Evolutionary conservation across 2,888 invertebrate species (phyloP).

Genomic region (Ptychoptera contaminata): DNA sequence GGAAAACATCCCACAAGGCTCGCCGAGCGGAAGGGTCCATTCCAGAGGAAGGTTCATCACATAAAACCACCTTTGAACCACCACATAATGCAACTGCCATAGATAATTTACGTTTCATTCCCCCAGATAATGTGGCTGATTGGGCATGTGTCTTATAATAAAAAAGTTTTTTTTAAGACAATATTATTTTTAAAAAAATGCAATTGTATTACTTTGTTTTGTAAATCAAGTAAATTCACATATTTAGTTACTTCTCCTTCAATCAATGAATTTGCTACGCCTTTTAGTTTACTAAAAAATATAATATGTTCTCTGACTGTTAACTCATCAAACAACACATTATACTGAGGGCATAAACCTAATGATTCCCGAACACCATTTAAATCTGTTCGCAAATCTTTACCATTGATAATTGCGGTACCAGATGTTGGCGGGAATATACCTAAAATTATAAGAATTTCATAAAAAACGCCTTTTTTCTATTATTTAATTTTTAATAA

Average conservation of each 20-base stretch:
- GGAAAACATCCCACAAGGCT: slow-evolving; percentile 63
- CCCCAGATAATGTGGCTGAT: slow-evolving; percentile 43
- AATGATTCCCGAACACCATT: slow-evolving; percentile 44
- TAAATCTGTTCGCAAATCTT: slow-evolving; percentile 44
- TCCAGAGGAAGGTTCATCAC: slow-evolving; percentile 69
- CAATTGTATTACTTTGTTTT: slow-evolving; percentile 30
- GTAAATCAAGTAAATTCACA: slow-evolving; percentile 42
- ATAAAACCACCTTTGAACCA: slow-evolving; percentile 49
- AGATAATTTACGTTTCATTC: slow-evolving; percentile 54
- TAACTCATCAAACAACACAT: slow-evolving; percentile 61
- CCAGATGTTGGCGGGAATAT: slow-evolving; percentile 48
- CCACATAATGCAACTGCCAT: slow-evolving; percentile 60
- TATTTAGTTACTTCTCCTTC: slow-evolving; percentile 41
- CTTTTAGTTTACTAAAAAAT: slow-evolving; percentile 61
- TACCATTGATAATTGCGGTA: slow-evolving; percentile 49
- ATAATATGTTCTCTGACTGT: slow-evolving; percentile 66
- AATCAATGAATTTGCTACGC: slow-evolving; percentile 34
- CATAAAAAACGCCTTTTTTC: no score
- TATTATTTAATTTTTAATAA: no score
- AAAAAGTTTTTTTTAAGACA: neutral
- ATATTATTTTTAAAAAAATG: neutral
- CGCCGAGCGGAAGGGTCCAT: slow-evolving; percentile 66
- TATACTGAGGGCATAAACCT: slow-evolving; percentile 67
- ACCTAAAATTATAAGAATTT: no score
- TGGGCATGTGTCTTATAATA: slow-evolving; percentile 27